phyloP scores from a whole-genome alignment of 2,888 invertebrate species.

The Pristionchus maxplancki region DNA sequence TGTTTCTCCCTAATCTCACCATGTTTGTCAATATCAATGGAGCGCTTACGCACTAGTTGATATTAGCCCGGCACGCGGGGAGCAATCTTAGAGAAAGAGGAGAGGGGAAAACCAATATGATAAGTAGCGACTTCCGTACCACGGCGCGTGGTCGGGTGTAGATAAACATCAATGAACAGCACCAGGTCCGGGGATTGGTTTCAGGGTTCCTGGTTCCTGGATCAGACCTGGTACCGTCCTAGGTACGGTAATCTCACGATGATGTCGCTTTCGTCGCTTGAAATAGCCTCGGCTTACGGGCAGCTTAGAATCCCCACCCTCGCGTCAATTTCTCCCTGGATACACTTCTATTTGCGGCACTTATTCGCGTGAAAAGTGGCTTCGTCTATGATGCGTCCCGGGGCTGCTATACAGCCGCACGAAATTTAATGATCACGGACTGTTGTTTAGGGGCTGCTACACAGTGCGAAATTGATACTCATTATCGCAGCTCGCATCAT shows the following conservation, averaged over 20 bases:
- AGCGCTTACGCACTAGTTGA: constrained; percentile 4
- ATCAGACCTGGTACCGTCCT: no score
- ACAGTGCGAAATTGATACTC: neutral
- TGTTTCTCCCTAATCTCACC: no score
- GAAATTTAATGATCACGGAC: neutral
- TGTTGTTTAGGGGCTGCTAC: neutral
- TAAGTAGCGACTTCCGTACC: neutral
- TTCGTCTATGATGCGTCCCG: neutral
- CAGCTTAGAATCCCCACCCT: constrained; percentile 42
- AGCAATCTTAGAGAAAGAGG: neutral
- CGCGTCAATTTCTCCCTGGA: neutral
- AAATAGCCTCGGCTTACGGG: neutral
- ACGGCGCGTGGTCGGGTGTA: neutral
- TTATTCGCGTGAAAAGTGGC: neutral
- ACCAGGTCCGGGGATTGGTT: no score
- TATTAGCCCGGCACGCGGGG: neutral
- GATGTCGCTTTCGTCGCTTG: neutral
- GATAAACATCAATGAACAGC: neutral
- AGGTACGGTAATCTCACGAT: no score
- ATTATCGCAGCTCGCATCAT: neutral
- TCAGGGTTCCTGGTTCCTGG: no score
- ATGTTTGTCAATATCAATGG: constrained; percentile 28
- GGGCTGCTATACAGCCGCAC: neutral
- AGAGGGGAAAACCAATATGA: constrained; percentile 6
- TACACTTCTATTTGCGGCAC: neutral